These are phyloP conservation scores for Agrochola macilenta DNA, from an alignment of 2,888 invertebrate genomes.

Conservation along the genomic window DNA sequence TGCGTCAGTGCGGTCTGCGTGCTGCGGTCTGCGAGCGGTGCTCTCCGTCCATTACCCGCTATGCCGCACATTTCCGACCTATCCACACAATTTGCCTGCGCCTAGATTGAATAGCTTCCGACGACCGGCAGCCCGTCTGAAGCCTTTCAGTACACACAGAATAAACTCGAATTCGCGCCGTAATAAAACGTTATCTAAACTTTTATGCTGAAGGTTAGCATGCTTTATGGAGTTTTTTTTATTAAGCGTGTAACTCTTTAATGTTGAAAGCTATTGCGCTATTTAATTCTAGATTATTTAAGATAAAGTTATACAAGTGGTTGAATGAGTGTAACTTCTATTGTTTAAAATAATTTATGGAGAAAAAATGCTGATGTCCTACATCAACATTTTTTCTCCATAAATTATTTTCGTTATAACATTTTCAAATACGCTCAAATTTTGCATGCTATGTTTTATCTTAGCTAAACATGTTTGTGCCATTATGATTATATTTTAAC, in stretches of 20 bases:
- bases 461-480: too few relatives aligned
- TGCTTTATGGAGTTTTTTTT: neutral
- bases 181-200: slow-evolving; percentile 39
- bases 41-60: slow-evolving; percentile 63
- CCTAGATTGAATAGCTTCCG: slow-evolving; percentile 73
- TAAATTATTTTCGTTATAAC: too few relatives aligned
- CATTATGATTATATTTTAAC: too few relatives aligned
- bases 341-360: too few relatives aligned
- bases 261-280: neutral
- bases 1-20: slow-evolving; percentile 11
- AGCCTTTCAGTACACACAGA: slow-evolving; percentile 41
- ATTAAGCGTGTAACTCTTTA: neutral
- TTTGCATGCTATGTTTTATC: too few relatives aligned
- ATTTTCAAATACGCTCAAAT: too few relatives aligned
- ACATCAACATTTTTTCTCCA: too few relatives aligned
- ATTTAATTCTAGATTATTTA: too few relatives aligned
- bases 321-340: too few relatives aligned
- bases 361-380: too few relatives aligned
- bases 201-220: slow-evolving; percentile 16
- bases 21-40: slow-evolving; percentile 17
- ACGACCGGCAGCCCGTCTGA: slow-evolving; percentile 45
- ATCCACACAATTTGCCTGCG: slow-evolving; percentile 75
- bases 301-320: too few relatives aligned
- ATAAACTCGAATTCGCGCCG: slow-evolving; percentile 34
- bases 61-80: slow-evolving; percentile 75